Evolutionary conservation across 1,140 invertebrate genomes (phyloP).

Genomic region (Drosophila seguyi): DNA sequence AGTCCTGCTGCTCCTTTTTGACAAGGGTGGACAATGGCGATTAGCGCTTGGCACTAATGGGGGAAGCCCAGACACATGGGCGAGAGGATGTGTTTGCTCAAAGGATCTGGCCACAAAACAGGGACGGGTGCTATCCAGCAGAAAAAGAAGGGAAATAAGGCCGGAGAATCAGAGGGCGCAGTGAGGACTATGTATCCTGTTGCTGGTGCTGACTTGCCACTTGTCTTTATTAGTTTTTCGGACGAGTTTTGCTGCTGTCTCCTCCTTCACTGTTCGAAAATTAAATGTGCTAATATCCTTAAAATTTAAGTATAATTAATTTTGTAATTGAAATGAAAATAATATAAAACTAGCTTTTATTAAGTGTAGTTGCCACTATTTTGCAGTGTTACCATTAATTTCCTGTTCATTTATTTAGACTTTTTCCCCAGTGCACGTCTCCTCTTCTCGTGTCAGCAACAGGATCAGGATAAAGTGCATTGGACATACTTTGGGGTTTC

Average conservation of each 20-base stretch:
- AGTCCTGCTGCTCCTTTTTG: conserved; percentile 54
- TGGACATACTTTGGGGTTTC: conserved; percentile 51
- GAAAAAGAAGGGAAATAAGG: conserved; percentile 1
- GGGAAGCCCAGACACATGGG: conserved; percentile 18
- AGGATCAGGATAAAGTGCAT: conserved; percentile 65
- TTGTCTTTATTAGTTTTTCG: conserved; percentile 82
- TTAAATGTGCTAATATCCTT: neutral
- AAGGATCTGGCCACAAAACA: conserved; percentile 51
- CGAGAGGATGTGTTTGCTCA: conserved; percentile 73
- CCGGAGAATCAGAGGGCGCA: conserved; percentile 2
- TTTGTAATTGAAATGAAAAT: neutral
- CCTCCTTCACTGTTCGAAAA: conserved; percentile 2
- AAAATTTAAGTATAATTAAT: neutral
- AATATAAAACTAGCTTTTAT: neutral
- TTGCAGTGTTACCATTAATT: neutral
- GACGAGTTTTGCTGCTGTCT: conserved; percentile 55
- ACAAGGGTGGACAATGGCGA: conserved; percentile 83
- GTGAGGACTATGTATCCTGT: conserved; percentile 20
- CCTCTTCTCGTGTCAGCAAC: conserved; percentile 38
- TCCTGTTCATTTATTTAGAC: neutral
- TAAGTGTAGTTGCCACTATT: neutral
- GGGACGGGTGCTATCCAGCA: conserved; percentile 1
- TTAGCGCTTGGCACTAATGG: conserved; percentile 80
- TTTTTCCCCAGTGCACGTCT: conserved; percentile 1
- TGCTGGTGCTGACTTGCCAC: conserved; percentile 73